These are phyloP conservation scores for Melikaiella ostensackeni DNA, from an alignment of 2,888 invertebrate species.

Conservation along the genomic window DNA sequence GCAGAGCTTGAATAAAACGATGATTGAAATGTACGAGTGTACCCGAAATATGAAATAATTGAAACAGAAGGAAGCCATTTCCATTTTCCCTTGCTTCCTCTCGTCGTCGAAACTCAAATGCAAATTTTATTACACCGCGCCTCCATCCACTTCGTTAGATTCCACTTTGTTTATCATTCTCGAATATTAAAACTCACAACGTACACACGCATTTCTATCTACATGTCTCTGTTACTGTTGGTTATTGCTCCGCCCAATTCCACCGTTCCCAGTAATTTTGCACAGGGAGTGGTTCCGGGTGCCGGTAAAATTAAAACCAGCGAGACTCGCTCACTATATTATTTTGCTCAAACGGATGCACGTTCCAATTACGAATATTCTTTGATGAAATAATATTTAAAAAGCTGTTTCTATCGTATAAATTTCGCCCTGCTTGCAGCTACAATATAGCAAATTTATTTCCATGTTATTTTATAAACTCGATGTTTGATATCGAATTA, in stretches of 20 bases:
- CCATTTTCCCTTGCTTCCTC: not conserved
- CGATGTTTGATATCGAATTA: not conserved
- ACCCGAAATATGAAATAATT: conserved; percentile 26
- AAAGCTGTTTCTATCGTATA: not conserved
- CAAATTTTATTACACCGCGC: conserved; percentile 37
- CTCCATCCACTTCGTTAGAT: conserved; percentile 38
- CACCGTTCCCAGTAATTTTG: conserved; percentile 27
- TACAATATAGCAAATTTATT: not conserved
- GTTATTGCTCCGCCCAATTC: conserved; percentile 37
- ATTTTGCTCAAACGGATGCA: conserved; percentile 28
- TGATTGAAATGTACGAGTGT: conserved; percentile 21
- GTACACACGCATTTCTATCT: conserved; percentile 12
- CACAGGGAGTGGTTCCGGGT: conserved; percentile 2
- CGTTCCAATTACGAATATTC: conserved; percentile 28
- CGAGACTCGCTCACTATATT: conserved; percentile 20
- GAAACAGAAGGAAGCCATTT: conserved; percentile 30
- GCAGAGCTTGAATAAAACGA: conserved; percentile 18
- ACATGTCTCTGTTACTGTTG: conserved; percentile 17
- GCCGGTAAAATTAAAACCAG: conserved; percentile 28
- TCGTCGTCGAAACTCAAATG: conserved; percentile 23
- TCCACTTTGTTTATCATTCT: conserved; percentile 40
- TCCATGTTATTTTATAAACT: not conserved
- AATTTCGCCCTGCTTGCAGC: not conserved
- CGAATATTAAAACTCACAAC: conserved; percentile 36
- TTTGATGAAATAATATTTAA: conserved; percentile 6